Conservation (phyloP, 2,113 vertebrate genomes). For the Muscicapa adusta region DNA sequence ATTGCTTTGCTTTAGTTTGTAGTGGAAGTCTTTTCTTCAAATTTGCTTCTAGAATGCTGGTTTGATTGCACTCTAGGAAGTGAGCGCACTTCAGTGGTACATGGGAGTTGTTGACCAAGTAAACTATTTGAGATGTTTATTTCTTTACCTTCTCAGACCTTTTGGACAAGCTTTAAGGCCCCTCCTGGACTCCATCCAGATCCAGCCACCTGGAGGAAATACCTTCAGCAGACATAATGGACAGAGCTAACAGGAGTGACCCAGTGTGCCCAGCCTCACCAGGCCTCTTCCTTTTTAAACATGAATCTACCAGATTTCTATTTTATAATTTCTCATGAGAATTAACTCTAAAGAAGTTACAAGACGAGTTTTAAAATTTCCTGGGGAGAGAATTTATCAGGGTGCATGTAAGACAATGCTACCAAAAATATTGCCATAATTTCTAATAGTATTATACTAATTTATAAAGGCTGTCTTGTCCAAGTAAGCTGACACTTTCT, state of each 20-base stretch:
- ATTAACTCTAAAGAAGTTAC: constrained; percentile 66
- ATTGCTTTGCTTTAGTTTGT: not conserved
- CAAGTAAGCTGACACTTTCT: constrained; percentile 66
- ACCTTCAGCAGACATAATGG: constrained; percentile 82
- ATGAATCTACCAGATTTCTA: constrained; percentile 73
- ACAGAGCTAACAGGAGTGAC: constrained; percentile 79
- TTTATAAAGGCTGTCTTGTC: constrained; percentile 74
- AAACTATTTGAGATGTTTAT: not conserved
- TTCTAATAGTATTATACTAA: constrained; percentile 73
- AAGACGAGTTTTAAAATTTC: constrained; percentile 61
- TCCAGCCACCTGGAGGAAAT: constrained; percentile 85
- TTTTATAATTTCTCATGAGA: constrained; percentile 78
- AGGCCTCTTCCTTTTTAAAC: constrained; percentile 78
- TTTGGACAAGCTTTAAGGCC: constrained; percentile 92
- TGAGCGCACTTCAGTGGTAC: not conserved
- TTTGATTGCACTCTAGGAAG: not conserved
- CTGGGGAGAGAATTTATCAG: constrained; percentile 67
- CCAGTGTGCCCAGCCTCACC: constrained; percentile 52
- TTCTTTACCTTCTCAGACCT: constrained; percentile 75
- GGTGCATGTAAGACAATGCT: constrained; percentile 68
- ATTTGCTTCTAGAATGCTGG: not conserved
- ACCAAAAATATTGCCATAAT: constrained; percentile 68
- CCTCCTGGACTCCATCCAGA: constrained; percentile 83
- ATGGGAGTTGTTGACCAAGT: not conserved
- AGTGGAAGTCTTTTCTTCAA: not conserved